Evolutionary conservation across 2,113 vertebrate genomes (phyloP).

Genomic region (Ptilorrhoa leucosticta): DNA sequence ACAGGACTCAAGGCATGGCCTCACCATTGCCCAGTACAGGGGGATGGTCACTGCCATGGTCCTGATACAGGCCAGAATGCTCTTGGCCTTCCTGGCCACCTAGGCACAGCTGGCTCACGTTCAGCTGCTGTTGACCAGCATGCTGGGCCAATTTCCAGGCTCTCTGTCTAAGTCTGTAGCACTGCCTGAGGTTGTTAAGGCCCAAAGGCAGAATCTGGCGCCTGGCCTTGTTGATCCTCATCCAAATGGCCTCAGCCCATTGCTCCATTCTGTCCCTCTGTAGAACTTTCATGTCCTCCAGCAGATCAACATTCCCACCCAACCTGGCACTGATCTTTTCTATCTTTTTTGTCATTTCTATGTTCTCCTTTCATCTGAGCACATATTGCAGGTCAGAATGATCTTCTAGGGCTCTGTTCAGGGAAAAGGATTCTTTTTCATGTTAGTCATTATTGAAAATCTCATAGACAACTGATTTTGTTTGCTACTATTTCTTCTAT

Average conservation of each 20-base stretch:
- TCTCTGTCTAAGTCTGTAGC: neutral
- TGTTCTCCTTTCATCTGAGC: neutral
- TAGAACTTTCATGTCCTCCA: neutral
- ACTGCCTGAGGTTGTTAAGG: accelerated
- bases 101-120: neutral
- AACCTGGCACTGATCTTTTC: neutral
- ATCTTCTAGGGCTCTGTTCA: neutral
- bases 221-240: neutral
- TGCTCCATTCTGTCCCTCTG: no score
- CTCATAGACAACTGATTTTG: neutral
- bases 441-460: neutral
- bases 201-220: accelerated
- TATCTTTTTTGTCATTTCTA: neutral
- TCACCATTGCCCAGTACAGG: neutral
- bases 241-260: accelerated
- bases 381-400: neutral
- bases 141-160: neutral
- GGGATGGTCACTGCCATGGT: accelerated
- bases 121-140: no score
- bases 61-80: neutral
- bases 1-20: accelerated
- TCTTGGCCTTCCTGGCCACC: neutral
- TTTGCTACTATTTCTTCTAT: neutral
- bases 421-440: neutral
- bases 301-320: neutral